Evolutionary conservation across 2,888 invertebrate genomes (phyloP).

Genomic region (Galerucella nymphaeae): DNA sequence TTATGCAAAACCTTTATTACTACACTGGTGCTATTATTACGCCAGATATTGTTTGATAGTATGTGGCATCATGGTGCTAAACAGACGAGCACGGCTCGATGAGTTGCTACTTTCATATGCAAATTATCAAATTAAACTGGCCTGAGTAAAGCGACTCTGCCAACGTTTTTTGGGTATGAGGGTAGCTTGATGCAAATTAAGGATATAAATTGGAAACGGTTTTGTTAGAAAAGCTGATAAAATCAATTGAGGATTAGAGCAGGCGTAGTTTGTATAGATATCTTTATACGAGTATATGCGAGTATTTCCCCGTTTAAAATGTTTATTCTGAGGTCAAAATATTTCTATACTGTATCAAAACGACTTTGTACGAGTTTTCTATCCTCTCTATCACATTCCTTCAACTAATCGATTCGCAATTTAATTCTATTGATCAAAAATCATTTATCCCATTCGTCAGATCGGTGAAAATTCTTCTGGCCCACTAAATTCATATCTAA

Average conservation of each 20-base stretch:
- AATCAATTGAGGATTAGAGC: neutral
- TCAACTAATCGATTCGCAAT: too few relatives aligned
- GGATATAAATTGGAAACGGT: neutral
- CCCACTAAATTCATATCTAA: too few relatives aligned
- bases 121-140: constrained; percentile 42
- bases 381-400: too few relatives aligned
- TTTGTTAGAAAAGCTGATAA: neutral
- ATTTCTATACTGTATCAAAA: too few relatives aligned
- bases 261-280: too few relatives aligned
- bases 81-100: neutral
- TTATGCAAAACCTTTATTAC: constrained; percentile 44
- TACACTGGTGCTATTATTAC: constrained; percentile 38
- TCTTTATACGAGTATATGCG: too few relatives aligned
- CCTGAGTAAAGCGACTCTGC: constrained; percentile 29
- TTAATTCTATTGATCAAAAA: too few relatives aligned
- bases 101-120: constrained; percentile 41
- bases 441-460: too few relatives aligned
- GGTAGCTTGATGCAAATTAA: neutral
- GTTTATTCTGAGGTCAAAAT: too few relatives aligned
- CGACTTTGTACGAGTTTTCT: too few relatives aligned
- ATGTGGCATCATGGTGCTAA: constrained; percentile 34
- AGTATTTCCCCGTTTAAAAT: too few relatives aligned
- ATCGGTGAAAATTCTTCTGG: too few relatives aligned
- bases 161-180: neutral
- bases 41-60: constrained; percentile 51